Percentiles rank a stretch among this genome's conserved stretches.
Conservation (phyloP, 2,113 vertebrate genomes). For the Saccopteryx bilineata region DNA sequence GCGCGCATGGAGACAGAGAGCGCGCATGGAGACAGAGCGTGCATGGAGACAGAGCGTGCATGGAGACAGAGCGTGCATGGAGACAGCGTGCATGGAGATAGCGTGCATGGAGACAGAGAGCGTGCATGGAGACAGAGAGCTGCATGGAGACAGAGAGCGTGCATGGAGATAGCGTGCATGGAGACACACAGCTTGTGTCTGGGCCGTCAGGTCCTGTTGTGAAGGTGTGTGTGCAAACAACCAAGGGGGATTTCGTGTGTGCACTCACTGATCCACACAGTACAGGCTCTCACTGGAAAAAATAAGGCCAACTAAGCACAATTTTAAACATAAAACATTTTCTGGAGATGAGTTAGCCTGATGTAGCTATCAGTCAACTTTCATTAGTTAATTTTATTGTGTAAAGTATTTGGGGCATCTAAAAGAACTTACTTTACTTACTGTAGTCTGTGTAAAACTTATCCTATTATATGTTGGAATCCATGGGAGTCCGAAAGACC, state of each 20-base stretch:
- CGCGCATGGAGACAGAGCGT: no score
- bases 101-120: no score
- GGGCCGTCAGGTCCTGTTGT: neutral
- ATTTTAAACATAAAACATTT: neutral
- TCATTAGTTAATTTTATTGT: constrained; percentile 2
- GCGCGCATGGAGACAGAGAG: no score
- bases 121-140: no score
- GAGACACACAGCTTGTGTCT: neutral
- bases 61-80: no score
- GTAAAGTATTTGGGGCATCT: neutral
- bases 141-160: neutral
- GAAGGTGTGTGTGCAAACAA: neutral
- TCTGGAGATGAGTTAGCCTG: neutral
- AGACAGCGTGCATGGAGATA: no score
- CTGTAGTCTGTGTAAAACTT: neutral
- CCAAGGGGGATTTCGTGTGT: constrained; percentile 73
- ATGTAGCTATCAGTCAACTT: neutral
- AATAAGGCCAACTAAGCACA: neutral
- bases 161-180: neutral
- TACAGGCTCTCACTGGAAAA: neutral
- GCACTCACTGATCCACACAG: neutral
- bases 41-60: no score
- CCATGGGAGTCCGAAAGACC: no score
- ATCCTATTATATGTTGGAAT: neutral
- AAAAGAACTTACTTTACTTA: neutral